Percentiles rank a stretch among this genome's conserved stretches.
These are phyloP conservation scores for Abrostola triplasia DNA, from an alignment of 2,888 invertebrate species.

Conservation along the genomic window DNA sequence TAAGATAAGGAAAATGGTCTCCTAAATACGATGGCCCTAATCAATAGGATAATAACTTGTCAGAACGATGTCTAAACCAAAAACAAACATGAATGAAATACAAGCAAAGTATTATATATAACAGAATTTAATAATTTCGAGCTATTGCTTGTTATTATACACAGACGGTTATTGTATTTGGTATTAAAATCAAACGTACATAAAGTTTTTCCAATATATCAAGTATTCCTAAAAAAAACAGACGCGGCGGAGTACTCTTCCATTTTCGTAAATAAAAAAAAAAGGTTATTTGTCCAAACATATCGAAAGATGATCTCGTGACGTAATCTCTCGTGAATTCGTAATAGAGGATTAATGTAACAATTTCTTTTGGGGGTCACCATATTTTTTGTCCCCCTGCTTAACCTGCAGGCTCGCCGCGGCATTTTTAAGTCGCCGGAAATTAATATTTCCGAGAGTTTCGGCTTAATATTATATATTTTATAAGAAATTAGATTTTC, in stretches of 20 bases:
- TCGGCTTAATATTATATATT: conserved; percentile 50
- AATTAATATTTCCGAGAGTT: conserved; percentile 65
- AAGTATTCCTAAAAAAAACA: too few species aligned
- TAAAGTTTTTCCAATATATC: too few species aligned
- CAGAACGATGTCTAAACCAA: conserved; percentile 8
- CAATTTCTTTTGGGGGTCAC: conserved; percentile 56
- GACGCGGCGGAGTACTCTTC: too few species aligned
- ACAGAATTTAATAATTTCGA: too few species aligned
- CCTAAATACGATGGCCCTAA: conserved; percentile 17
- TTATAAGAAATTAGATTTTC: conserved; percentile 49
- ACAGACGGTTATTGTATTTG: too few species aligned
- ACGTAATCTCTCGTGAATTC: conserved; percentile 50
- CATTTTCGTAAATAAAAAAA: too few species aligned
- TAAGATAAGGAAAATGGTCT: conserved; percentile 33
- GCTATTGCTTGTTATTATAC: too few species aligned
- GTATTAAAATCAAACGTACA: too few species aligned
- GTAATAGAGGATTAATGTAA: conserved; percentile 59
- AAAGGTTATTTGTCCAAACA: conserved; percentile 31
- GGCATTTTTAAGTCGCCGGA: conserved; percentile 63
- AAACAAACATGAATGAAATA: not conserved
- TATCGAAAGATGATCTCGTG: conserved; percentile 48
- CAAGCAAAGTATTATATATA: not conserved
- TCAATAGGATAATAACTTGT: conserved; percentile 37
- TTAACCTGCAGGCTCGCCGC: conserved; percentile 57
- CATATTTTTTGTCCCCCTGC: conserved; percentile 52